A percentile compares a stretch with the other conserved stretches of the same genome.
These are phyloP conservation scores for Motacilla alba DNA, from an alignment of 2,113 vertebrate species.

Conservation along the genomic window DNA sequence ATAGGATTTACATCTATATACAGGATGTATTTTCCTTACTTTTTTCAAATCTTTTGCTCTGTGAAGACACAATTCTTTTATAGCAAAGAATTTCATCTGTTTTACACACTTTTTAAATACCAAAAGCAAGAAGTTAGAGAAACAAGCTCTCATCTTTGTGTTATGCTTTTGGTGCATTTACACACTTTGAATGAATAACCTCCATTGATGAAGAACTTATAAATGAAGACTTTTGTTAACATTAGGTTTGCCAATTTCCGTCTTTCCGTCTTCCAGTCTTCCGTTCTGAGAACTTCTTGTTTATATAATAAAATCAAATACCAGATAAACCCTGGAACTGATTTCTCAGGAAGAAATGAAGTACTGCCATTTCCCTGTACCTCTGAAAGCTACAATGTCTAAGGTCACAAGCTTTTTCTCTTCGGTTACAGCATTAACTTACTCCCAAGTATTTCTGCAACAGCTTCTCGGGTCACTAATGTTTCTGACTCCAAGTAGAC, in stretches of 20 bases:
- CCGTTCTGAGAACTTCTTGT: not conserved
- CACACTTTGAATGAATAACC: not conserved
- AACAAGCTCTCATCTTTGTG: not conserved
- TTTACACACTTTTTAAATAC: not conserved
- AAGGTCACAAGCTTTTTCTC: not conserved
- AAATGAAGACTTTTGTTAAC: not conserved
- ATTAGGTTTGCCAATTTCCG: not conserved
- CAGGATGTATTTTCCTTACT: not conserved
- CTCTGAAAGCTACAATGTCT: not conserved
- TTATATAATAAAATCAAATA: not conserved
- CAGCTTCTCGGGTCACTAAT: conserved; percentile 90
- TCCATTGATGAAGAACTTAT: not conserved
- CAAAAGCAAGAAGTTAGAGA: not conserved
- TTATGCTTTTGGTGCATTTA: not conserved
- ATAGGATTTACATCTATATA: not conserved
- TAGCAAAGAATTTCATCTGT: not conserved
- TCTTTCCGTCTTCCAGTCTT: not conserved
- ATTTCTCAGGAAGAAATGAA: not conserved
- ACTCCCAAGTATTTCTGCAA: conserved; percentile 93
- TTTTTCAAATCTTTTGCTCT: not conserved
- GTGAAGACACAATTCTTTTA: not conserved
- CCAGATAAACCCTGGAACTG: not conserved
- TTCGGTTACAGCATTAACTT: conserved; percentile 58
- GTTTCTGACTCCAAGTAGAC: conserved; percentile 92
- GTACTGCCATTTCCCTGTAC: not conserved